Base-by-base conservation (phyloP, 92 coral and sea anemone genomes). In the Montipora capitata region DNA sequence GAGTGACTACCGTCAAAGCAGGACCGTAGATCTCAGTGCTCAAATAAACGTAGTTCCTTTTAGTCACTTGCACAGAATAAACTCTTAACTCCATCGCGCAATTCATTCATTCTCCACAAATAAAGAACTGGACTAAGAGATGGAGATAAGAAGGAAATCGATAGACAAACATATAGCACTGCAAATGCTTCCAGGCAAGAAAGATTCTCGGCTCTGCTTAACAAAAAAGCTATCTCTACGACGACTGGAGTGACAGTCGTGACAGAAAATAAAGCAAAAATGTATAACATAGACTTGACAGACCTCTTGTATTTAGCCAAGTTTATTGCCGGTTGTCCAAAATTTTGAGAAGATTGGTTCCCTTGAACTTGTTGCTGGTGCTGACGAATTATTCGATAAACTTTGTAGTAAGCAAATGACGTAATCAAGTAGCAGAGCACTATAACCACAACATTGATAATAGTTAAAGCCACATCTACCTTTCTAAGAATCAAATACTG, bases 331-430 rank as follows among this genome's bases (percentile, higher is more conserved):
- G 51, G 74, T 68, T 41, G 52, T 5, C 49, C 80, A 15, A 40
- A 13, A 39, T 13, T 40, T 39, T 10, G 35, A 1, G 4, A 14
- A 77, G 18, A 15, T 18, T 57, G 79, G 27, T 4, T 68, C 15
- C 74, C 74, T 10, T 68, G 74, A 68, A 68, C 49, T 40, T 40
- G 74, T 68, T 40, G 51, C 51, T 68, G 74, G 49, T 68, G 74
- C 51, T 68, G 74, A 13, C 74, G 74, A 68, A 68, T 68, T 11
- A 68, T 39, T 39, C 44, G 74, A 41, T 39, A 68, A 0, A 68
- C 52, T 68, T 12, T 68, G 18, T 39, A 68, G 40, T 68, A 68
- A 39, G 74, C 74, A 68, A 68, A 40, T 9, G 49, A 68, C 14
- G 74, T 68, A 27, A 41, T 12, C 10, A 68, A 68, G 74, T 40